Evolutionary conservation across 2,797 vertebrate genomes (phyloP).

Genomic region (Acanthopagrus latus): DNA sequence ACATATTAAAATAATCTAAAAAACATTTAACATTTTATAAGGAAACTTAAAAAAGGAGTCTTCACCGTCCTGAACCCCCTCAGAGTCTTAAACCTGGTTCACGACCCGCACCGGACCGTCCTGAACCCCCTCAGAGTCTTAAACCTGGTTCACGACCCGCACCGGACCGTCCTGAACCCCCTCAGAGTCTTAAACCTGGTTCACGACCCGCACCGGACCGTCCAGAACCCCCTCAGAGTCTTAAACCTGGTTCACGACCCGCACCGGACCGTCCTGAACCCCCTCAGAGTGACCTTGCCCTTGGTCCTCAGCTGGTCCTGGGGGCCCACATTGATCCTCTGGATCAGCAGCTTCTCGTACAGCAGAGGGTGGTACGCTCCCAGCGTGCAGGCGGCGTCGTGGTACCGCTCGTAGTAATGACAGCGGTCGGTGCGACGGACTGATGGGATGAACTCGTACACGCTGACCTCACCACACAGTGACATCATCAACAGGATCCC

Average conservation of each 20-base stretch:
- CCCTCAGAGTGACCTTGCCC: background rate
- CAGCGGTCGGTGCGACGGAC: constrained; percentile 67
- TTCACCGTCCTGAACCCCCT: too few species aligned
- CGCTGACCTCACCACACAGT: constrained; percentile 87
- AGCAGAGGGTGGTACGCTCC: constrained; percentile 19
- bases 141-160: background rate
- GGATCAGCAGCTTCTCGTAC: constrained; percentile 37
- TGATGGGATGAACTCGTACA: constrained; percentile 92
- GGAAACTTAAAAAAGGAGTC: too few species aligned
- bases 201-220: too few species aligned
- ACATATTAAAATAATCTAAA: too few species aligned
- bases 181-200: too few species aligned
- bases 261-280: background rate
- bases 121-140: too few species aligned
- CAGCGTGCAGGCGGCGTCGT: background rate
- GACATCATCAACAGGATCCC: constrained; percentile 92
- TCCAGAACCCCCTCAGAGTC: too few species aligned
- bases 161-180: background rate
- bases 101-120: background rate
- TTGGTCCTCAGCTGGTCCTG: background rate
- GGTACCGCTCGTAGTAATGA: constrained; percentile 15
- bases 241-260: too few species aligned
- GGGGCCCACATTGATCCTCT: background rate
- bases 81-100: background rate
- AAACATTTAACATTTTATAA: too few species aligned